Conservation (phyloP, 2,113 vertebrate species). For the Callospermophilus lateralis region DNA sequence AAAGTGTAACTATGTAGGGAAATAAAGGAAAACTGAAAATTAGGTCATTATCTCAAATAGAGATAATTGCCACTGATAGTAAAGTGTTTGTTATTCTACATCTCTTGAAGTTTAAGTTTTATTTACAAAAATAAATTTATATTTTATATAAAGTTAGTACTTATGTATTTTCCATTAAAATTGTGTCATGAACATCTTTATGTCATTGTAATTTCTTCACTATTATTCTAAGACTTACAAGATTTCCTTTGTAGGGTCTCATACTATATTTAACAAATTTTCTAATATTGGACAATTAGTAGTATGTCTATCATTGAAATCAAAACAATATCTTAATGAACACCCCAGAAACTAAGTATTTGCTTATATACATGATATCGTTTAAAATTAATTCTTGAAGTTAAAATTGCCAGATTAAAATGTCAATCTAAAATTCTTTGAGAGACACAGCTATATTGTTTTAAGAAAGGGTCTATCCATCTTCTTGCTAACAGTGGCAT, state of each 20-base stretch:
- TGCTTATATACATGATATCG: not conserved
- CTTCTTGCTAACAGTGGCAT: not conserved
- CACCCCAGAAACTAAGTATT: not conserved
- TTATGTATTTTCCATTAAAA: not conserved
- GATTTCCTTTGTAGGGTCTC: not conserved
- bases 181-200: not conserved
- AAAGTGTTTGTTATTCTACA: not conserved
- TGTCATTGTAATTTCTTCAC: not conserved
- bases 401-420: not conserved
- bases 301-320: not conserved
- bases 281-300: not conserved
- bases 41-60: not conserved
- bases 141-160: not conserved
- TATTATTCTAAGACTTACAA: not conserved
- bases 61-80: not conserved
- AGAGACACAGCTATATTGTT: not conserved
- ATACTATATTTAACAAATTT: not conserved
- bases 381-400: constrained; percentile 3
- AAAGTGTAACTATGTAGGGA: not conserved
- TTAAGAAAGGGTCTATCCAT: not conserved
- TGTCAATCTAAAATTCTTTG: not conserved
- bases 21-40: not conserved
- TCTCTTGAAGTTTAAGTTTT: not conserved
- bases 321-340: not conserved
- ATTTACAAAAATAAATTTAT: not conserved